These are phyloP conservation scores for Ophioderma brevispina DNA, from an alignment of 35 echinoderm and acorn worm genomes.

Conservation along the genomic window DNA sequence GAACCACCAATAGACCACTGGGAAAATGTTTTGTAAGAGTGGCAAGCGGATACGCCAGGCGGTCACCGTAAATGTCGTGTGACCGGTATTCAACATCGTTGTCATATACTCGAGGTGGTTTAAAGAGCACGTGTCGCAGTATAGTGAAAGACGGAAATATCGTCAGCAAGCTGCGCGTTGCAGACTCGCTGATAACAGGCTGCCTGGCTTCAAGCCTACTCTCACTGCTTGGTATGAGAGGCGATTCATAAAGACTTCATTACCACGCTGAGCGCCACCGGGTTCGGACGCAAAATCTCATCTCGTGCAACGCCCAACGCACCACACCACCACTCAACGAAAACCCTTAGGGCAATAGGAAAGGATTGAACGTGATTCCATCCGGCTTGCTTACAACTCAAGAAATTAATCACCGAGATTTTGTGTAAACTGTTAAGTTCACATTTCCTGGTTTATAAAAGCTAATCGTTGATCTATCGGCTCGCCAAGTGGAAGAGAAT, in stretches of 20 bases:
- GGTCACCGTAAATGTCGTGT: not conserved
- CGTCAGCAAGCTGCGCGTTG: not conserved
- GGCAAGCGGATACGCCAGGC: not conserved
- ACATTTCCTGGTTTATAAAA: not conserved
- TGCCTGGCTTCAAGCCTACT: not conserved
- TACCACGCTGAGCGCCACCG: not conserved
- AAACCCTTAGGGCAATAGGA: not conserved
- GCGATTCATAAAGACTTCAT: not conserved
- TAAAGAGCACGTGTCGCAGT: not conserved
- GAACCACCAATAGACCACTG: not conserved
- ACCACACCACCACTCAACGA: not conserved
- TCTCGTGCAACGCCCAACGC: not conserved
- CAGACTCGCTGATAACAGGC: not conserved
- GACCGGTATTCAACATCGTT: not conserved
- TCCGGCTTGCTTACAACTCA: too few species aligned
- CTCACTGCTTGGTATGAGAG: not conserved
- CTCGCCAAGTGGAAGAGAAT: not conserved
- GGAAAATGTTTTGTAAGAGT: not conserved
- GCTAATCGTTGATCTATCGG: not conserved
- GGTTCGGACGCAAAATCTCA: not conserved
- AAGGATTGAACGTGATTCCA: not conserved
- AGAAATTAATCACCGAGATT: not conserved
- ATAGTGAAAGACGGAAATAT: not conserved
- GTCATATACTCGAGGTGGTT: not conserved
- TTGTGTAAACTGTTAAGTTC: slow-evolving; percentile 5